Evolutionary conservation across 2,113 vertebrate genomes (phyloP).

Genomic region (Psophia crepitans): DNA sequence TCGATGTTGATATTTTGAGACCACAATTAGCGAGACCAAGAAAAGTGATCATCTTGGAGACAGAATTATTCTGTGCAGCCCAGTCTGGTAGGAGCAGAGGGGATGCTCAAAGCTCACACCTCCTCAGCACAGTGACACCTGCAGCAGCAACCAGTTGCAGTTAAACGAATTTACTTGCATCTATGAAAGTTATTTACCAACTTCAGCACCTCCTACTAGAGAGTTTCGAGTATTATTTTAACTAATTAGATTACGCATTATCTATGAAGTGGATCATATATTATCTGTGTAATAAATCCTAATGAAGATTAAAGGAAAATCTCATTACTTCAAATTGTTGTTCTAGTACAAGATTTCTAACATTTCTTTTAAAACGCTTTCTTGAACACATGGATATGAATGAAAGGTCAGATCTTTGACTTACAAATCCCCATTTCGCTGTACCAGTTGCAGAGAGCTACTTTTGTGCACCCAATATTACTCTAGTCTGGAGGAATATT

Average conservation of each 20-base stretch:
- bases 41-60: background rate
- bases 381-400: background rate
- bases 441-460: background rate
- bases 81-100: background rate
- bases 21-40: background rate
- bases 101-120: background rate
- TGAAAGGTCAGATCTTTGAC: background rate
- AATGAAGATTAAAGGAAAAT: conserved; percentile 28
- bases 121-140: background rate
- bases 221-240: background rate
- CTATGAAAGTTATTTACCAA: background rate
- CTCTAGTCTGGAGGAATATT: background rate
- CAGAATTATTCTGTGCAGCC: background rate
- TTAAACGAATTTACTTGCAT: background rate
- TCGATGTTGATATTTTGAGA: background rate
- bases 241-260: background rate
- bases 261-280: background rate
- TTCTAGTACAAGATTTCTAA: background rate
- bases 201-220: background rate
- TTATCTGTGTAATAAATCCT: background rate
- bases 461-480: background rate
- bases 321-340: background rate
- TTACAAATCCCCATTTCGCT: background rate
- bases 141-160: background rate
- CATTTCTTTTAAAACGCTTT: background rate